A percentile compares a stretch with the other conserved stretches of the same genome.
Evolutionary conservation across 2,113 vertebrate genomes (phyloP).

Genomic region (Phaetusa simplex): DNA sequence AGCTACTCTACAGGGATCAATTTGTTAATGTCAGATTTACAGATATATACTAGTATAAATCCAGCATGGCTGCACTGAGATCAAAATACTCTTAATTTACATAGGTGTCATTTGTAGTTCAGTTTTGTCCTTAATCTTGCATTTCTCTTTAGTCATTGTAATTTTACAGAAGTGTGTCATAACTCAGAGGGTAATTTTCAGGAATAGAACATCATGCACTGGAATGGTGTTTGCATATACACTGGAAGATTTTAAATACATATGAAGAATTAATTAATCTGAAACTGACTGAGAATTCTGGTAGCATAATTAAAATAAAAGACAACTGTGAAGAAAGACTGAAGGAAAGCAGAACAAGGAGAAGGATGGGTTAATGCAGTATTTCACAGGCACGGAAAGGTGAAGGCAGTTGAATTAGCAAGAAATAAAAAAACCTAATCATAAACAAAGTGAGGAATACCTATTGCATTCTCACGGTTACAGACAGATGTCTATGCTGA

Average conservation of each 20-base stretch:
- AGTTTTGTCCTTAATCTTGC: conserved; percentile 10
- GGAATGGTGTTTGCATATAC: background rate
- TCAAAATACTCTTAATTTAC: conserved; percentile 41
- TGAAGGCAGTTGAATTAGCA: background rate
- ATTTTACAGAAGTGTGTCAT: conserved; percentile 1
- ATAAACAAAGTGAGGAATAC: background rate
- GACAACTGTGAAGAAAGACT: background rate
- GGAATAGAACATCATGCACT: background rate
- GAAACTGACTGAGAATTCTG: conserved; percentile 1
- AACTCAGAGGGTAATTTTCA: conserved; percentile 39
- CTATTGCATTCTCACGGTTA: background rate
- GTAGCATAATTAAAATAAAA: conserved; percentile 14
- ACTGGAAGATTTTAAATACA: conserved; percentile 9
- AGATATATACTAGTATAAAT: conserved; percentile 6
- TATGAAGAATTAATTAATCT: conserved; percentile 40
- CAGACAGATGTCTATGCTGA: background rate
- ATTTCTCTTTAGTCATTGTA: background rate
- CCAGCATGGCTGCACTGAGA: conserved; percentile 6
- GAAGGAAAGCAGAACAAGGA: background rate
- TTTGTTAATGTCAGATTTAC: conserved; percentile 39
- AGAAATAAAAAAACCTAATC: background rate
- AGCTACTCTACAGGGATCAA: conserved; percentile 16
- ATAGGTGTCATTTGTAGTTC: conserved; percentile 32
- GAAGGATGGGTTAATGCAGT: background rate
- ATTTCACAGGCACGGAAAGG: background rate